phyloP scores from a whole-genome alignment of 1,140 invertebrate species.

The Nymphalis io region DNA sequence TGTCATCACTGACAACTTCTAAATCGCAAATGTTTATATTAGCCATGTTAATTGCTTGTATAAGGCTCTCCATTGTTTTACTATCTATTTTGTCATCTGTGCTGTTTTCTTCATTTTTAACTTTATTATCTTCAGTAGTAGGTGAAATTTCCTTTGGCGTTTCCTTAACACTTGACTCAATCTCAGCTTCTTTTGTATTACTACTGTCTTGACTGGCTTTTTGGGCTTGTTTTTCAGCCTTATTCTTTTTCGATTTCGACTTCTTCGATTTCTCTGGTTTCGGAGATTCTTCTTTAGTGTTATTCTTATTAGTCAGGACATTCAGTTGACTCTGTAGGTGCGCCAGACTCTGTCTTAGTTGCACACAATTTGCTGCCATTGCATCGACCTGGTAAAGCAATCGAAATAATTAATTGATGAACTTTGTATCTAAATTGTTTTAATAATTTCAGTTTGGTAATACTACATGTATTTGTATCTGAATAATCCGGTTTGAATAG shows the following conservation, averaged over 20 bases:
- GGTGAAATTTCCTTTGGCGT: constrained; percentile 41
- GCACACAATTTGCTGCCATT: constrained; percentile 82
- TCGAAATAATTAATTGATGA: not conserved
- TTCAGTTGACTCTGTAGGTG: constrained; percentile 82
- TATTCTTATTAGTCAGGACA: constrained; percentile 64
- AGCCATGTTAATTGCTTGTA: constrained; percentile 61
- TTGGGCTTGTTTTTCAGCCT: constrained; percentile 52
- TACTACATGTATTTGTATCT: too few species aligned
- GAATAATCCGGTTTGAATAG: too few species aligned
- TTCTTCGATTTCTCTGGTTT: constrained; percentile 69
- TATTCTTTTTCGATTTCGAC: constrained; percentile 70
- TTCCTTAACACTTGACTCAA: constrained; percentile 40
- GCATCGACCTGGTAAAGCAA: constrained; percentile 76
- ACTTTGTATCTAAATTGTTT: too few species aligned
- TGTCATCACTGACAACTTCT: constrained; percentile 52
- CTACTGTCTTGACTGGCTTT: constrained; percentile 49
- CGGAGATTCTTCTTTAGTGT: constrained; percentile 58
- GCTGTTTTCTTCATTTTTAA: constrained; percentile 33
- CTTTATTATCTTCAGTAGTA: constrained; percentile 37
- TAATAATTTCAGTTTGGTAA: too few species aligned
- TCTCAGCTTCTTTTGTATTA: constrained; percentile 41
- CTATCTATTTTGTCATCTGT: constrained; percentile 56
- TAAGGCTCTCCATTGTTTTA: constrained; percentile 57
- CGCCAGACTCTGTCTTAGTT: constrained; percentile 82
- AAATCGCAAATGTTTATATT: constrained; percentile 59